Evolutionary conservation across 2,888 invertebrate genomes (phyloP), one percentile per base, ranked within the genome.

Genomic region (Polyommatus icarus): DNA sequence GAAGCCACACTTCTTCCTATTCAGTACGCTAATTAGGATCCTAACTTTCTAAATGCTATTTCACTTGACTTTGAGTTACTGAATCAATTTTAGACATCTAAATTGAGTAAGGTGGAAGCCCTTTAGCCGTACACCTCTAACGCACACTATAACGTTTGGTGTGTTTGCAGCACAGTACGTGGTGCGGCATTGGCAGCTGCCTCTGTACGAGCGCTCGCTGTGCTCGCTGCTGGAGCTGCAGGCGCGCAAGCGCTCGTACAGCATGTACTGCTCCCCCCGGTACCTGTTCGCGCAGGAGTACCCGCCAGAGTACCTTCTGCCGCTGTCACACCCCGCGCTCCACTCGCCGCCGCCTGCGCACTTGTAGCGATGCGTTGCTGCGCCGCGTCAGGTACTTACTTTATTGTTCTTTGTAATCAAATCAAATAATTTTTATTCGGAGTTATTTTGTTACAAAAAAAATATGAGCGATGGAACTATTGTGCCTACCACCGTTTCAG

Each of bases 171-270:
- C 92, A 79, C 87, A 89, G 83, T 92, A 91, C 91, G 90, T 92
- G 89, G 88, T 91, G 72, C 90, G 91, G 83, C 93, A 93, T 82
- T 93, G 92, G 92, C 90, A 91, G 85, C 93, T 91, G 91, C 90
- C 91, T 85, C 79, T 91, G 83, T 93, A 93, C 90, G 91, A 93
- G 89, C 90, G 90, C 82, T 92, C 93, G 79, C 87, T 93, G 79
- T 91, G 88, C 84, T 92, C 92, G 78, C 87, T 92, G 80, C 88
- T 93, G 82, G 92, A 92, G 87, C 87, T 90, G 82, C 91, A 92
- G 79, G 91, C 92, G 80, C 86, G 90, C 79, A 92, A 92, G 85
- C 88, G 90, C 50, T 82, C 89, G 79, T 91, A 90, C 87, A 81
- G 88, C 71, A 85, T 88, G 87, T 93, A 92, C 88, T 92, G 92